A percentile compares a stretch with the other conserved stretches of the same genome.
Evolutionary conservation across 2,113 vertebrate species (phyloP).

Genomic region (Otolemur garnettii): DNA sequence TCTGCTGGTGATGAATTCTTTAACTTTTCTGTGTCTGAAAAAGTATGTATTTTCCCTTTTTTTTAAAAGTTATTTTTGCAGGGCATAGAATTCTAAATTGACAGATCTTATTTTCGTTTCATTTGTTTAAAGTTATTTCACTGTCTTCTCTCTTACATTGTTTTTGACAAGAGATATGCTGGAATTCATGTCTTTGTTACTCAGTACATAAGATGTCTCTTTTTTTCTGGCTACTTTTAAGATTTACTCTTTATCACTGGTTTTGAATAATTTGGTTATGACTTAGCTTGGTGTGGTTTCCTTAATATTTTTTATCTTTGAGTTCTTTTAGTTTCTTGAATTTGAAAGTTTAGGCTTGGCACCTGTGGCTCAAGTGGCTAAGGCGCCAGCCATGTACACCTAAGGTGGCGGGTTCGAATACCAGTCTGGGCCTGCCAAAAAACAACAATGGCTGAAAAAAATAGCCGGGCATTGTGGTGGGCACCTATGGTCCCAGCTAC

Average conservation of each 20-base stretch:
- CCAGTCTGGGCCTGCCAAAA: too few relatives aligned
- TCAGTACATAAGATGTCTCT: background rate
- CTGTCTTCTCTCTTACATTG: background rate
- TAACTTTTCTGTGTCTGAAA: constrained; percentile 32
- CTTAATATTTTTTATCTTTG: constrained; percentile 36
- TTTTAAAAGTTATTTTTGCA: constrained; percentile 45
- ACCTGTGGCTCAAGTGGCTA: too few relatives aligned
- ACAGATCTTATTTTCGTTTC: background rate
- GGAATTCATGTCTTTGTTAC: background rate
- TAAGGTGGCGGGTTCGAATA: too few relatives aligned
- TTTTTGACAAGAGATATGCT: constrained; percentile 55
- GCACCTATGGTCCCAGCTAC: too few relatives aligned
- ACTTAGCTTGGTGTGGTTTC: constrained; percentile 5
- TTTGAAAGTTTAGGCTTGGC: background rate
- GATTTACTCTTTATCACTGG: constrained; percentile 31
- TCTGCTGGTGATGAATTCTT: background rate
- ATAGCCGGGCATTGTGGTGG: too few relatives aligned
- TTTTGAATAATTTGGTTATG: constrained; percentile 42
- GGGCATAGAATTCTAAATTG: constrained; percentile 20
- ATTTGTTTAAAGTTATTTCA: background rate
- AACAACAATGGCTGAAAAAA: too few relatives aligned
- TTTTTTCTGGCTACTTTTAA: background rate
- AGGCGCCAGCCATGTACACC: too few relatives aligned
- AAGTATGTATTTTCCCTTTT: constrained; percentile 35
- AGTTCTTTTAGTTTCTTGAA: constrained; percentile 48